Evolutionary conservation across 2,888 invertebrate species (phyloP).

Genomic region (Drosophila kanekoi): DNA sequence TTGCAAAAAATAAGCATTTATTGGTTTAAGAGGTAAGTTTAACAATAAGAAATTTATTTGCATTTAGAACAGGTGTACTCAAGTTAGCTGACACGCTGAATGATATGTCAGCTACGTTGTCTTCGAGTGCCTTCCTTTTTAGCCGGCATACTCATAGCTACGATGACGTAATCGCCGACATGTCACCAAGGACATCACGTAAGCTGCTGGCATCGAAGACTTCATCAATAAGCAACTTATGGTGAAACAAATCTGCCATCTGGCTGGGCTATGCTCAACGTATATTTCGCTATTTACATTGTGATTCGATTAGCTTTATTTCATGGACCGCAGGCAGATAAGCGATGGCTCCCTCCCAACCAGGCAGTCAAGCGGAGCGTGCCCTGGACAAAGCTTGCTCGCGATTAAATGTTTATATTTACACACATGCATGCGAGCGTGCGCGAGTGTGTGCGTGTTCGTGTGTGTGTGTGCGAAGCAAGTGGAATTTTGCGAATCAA

Average conservation of each 20-base stretch:
- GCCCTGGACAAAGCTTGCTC: constrained; percentile 34
- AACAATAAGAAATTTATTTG: too few species aligned
- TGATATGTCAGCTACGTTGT: not conserved
- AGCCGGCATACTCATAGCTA: too few species aligned
- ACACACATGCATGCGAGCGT: not conserved
- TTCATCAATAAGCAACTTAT: not conserved
- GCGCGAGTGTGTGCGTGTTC: not conserved
- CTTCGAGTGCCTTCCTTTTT: too few species aligned
- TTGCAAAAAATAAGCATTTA: too few species aligned
- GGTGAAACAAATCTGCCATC: constrained; percentile 2
- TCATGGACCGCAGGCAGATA: constrained; percentile 14
- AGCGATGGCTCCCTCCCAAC: constrained; percentile 13
- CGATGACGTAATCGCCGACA: not conserved
- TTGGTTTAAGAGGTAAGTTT: too few species aligned
- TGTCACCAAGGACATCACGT: not conserved
- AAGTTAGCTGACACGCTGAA: not conserved
- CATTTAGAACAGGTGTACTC: too few species aligned
- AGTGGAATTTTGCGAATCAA: constrained; percentile 21
- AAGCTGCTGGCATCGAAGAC: not conserved
- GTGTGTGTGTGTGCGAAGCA: not conserved
- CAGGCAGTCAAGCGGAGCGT: constrained; percentile 30
- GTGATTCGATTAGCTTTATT: constrained; percentile 56
- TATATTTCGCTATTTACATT: constrained; percentile 33
- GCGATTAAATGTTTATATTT: constrained; percentile 3
- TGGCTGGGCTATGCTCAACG: constrained; percentile 4